Percentiles rank a stretch among this genome's conserved stretches.
These are phyloP conservation scores for Lota lota DNA, from an alignment of 2,113 vertebrate genomes.

Conservation along the genomic window DNA sequence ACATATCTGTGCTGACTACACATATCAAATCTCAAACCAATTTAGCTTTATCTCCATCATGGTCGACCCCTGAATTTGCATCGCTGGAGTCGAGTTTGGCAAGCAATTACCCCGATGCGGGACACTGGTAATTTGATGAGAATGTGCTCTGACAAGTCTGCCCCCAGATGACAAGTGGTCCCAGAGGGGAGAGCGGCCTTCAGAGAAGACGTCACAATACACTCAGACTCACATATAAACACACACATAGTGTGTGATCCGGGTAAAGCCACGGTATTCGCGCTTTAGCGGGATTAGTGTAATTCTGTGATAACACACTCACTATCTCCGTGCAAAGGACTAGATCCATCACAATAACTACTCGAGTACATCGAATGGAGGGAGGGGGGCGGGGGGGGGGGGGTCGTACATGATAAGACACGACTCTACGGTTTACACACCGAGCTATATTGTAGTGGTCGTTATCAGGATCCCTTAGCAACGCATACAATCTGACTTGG, in stretches of 20 bases:
- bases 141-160: conserved; percentile 65
- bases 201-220: conserved; percentile 1
- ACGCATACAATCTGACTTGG: too few species aligned
- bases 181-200: not conserved
- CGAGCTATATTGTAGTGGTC: too few species aligned
- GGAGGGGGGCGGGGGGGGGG: not conserved
- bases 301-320: not conserved
- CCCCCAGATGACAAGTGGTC: conserved; percentile 41
- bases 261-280: not conserved
- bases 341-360: not conserved
- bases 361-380: not conserved
- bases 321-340: not conserved
- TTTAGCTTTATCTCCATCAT: conserved; percentile 72
- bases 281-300: conserved; percentile 17
- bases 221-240: not conserved
- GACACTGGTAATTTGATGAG: conserved; percentile 64
- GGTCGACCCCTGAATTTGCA: conserved; percentile 65
- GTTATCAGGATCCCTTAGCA: too few species aligned
- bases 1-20: conserved; percentile 56
- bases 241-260: not conserved
- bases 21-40: conserved; percentile 67
- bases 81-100: conserved; percentile 66
- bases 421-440: too few species aligned
- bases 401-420: too few species aligned
- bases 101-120: conserved; percentile 74